Evolutionary conservation across 2,113 vertebrate species (phyloP).

Genomic region (Anarhynchus alexandrinus): DNA sequence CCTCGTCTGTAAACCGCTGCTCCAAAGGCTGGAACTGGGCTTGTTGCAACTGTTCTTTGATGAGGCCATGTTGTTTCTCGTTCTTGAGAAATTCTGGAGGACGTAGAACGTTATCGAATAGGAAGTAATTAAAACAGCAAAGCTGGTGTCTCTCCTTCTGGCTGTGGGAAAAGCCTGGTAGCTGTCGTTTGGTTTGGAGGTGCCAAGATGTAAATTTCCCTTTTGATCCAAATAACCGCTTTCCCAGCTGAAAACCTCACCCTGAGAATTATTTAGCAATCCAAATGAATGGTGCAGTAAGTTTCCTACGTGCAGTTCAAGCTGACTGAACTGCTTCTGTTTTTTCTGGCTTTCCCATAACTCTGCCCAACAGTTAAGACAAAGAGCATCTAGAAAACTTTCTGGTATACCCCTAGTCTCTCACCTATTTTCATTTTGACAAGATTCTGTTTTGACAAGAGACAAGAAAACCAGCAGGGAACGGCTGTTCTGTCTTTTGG

Average conservation of each 20-base stretch:
- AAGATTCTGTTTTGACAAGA: neutral
- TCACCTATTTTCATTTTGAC: neutral
- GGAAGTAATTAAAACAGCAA: neutral
- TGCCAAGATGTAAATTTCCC: neutral
- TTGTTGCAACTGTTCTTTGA: neutral
- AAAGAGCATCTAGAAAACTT: neutral
- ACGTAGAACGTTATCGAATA: neutral
- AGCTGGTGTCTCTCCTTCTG: neutral
- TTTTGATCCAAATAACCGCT: neutral
- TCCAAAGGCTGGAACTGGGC: neutral
- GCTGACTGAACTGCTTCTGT: neutral
- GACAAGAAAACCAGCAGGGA: neutral
- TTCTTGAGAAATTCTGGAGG: conserved; percentile 14
- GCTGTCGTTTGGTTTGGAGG: neutral
- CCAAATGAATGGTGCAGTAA: neutral
- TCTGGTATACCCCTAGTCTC: neutral
- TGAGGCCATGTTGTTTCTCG: neutral
- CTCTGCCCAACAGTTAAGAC: neutral
- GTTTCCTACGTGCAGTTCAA: neutral
- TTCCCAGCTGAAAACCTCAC: neutral
- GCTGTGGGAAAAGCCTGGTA: neutral
- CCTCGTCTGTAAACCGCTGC: neutral
- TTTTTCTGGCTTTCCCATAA: neutral
- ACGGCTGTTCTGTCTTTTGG: neutral
- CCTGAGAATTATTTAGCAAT: neutral